Evolutionary conservation across 2,888 invertebrate genomes (phyloP), one percentile per base, ranked within the genome.

Genomic region (Hecatera dysodea): DNA sequence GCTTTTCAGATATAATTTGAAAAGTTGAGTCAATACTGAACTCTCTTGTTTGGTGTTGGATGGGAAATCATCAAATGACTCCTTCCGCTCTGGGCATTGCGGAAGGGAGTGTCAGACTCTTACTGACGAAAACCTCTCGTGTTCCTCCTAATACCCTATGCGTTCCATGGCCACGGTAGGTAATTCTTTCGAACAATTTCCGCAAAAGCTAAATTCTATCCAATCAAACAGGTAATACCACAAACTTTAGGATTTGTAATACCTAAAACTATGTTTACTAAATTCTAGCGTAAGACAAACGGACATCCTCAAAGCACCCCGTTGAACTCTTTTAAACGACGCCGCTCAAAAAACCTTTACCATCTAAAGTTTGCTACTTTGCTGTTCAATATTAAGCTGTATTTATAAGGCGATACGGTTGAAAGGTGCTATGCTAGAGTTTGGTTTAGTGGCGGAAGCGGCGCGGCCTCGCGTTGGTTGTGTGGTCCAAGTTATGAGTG

Each of bases 281-380:
- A 67, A 83, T 84, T 85, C 81, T 77, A 73, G 78, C 60, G 66
- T 80, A 69, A 80, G 71, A 76, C 52, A 77, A 78, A 77, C 91
- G 92, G 92, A 93, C 90, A 91, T 93, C 93, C 92, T 92, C 85
- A 72, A 86, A 87, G 87, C 88, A 90, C 89, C 89, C 85, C 89
- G 92, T 90, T 93, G 92, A 93, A 93, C 93, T 93, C 92, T 93
- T 92, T 92, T 86, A 86, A 87, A 90, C 86, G 89, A 78, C 87
- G 83, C 81, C 88, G 83, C 81, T 83, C 86, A 72, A 85, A 89
- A 90, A 90, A 91, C 88, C 68, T 64, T 67, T 73, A 84, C 79
- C 46, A 75, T 11, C 61, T 24, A 48, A 75, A 55, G 2, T 27
- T 24, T 11, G 3, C 17, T 11, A n/a, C 46, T 50, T 33, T 71